Percentiles rank a stretch among this genome's conserved stretches.
These are phyloP conservation scores for Lamprotornis superbus DNA, from an alignment of 2,113 vertebrate genomes.

Conservation along the genomic window DNA sequence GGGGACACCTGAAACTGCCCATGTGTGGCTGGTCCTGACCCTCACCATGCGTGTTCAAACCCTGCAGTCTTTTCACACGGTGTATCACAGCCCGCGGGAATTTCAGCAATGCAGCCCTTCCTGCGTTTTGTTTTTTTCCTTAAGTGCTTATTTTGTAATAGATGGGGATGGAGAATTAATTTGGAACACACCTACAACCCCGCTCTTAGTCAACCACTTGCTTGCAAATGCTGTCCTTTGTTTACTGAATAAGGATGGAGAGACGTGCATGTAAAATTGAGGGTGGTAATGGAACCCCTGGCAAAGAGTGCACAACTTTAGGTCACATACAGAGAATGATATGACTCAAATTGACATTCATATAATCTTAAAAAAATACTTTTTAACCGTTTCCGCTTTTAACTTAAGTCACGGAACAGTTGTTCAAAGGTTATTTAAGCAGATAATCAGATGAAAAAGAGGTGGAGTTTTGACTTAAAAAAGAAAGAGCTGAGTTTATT, in stretches of 20 bases:
- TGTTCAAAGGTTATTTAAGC: neutral
- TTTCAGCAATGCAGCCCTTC: neutral
- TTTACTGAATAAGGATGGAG: neutral
- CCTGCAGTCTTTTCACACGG: rapidly evolving
- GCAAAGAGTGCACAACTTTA: rapidly evolving
- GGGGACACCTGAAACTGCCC: neutral
- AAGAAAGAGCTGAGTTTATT: neutral
- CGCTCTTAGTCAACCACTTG: neutral
- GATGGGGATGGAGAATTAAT: neutral
- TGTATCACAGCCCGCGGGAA: neutral
- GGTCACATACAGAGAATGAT: neutral
- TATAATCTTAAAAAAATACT: neutral
- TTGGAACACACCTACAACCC: neutral
- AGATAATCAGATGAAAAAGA: neutral
- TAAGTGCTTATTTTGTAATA: neutral
- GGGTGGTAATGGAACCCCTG: neutral
- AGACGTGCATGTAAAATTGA: neutral
- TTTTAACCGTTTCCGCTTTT: neutral
- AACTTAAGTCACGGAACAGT: neutral
- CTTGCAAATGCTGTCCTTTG: neutral
- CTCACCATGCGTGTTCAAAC: rapidly evolving
- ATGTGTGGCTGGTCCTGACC: rapidly evolving
- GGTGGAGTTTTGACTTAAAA: rapidly evolving
- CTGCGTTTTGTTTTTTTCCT: rapidly evolving
- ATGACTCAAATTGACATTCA: neutral